Percentiles rank a stretch among this genome's conserved stretches.
Conservation (phyloP, 1,140 invertebrate species). For the Brachionus rotundiformis region DNA sequence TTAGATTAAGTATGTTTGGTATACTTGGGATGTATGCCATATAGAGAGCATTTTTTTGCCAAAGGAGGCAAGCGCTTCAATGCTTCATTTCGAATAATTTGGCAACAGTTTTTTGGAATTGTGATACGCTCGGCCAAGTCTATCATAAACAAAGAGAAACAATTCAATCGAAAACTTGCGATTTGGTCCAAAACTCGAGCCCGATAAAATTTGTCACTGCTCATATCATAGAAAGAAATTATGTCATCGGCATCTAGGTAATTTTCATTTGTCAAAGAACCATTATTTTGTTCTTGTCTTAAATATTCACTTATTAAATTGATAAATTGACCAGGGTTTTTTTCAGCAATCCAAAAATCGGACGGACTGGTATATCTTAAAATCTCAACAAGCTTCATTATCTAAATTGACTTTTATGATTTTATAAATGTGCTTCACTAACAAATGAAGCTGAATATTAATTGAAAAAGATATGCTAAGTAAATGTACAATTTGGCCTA, state of each 20-base stretch:
- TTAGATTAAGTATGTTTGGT: not conserved
- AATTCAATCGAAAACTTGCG: constrained; percentile 27
- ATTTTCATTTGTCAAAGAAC: not conserved
- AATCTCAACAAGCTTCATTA: constrained; percentile 38
- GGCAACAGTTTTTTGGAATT: not conserved
- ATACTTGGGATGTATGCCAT: not conserved
- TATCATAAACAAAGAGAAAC: constrained; percentile 18
- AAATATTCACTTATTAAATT: constrained; percentile 2
- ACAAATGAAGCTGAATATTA: too few species aligned
- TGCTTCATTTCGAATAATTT: not conserved
- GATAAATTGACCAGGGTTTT: not conserved
- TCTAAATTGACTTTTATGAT: constrained; percentile 3
- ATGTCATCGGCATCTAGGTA: not conserved
- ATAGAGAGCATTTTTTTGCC: not conserved
- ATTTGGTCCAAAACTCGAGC: not conserved
- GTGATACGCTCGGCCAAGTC: not conserved
- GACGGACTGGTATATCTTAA: not conserved
- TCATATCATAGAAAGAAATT: constrained; percentile 28
- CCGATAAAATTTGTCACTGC: not conserved
- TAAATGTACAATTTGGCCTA: too few species aligned
- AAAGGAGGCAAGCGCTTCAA: constrained; percentile 6
- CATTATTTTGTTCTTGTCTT: not conserved
- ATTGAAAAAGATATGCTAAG: too few species aligned
- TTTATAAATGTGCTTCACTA: not conserved
- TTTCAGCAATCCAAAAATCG: constrained; percentile 48